Evolutionary conservation across 2,113 vertebrate genomes (phyloP), one percentile per base, ranked within the genome.

Genomic region (Clupea harengus): DNA sequence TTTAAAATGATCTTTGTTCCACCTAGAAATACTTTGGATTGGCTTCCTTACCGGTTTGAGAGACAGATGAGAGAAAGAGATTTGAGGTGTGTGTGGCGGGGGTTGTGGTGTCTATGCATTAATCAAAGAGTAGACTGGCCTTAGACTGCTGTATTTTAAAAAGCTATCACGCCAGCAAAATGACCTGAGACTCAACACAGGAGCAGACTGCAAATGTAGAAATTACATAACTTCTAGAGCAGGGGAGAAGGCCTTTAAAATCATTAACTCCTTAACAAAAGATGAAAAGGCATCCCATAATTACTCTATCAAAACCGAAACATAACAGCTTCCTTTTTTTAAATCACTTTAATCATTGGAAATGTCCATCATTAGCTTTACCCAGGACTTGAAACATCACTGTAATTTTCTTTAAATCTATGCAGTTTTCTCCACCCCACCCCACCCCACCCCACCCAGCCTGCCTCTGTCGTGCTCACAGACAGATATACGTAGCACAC

Each of bases 191-290:
- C 64, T 17, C 11, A 75, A 50, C 25, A 39, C 10, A 75, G n/a
- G 64, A 67, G 75, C 7, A 39, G 84, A 50, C 84, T 78, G 47
- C 64, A 75, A 85, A 85, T 50, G 47, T 52, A 32, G 45, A 52
- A 80, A 85, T 78, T 39, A 78, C 84, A 50, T 49, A 78, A 44
- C n/a, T 50, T 25, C 72, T 20, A 80, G 67, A 80, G 72, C 32
- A 39, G 72, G 72, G 32, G 28, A 78, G 32, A 10, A 0, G 72
- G 2, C 28, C 32, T 78, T 78, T 78, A 4, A 78, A 78, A 78
- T 4, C 6, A 9, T 39, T 78, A 5, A 78, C 4, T 17, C 72
- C 72, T 11, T 78, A 78, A 78, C 72, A 78, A 78, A 78, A 78
- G 25, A 78, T 78, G 72, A 32, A 78, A 78, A 78, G 25, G 13